phyloP scores from a whole-genome alignment of 2,888 invertebrate genomes.

The Andrena camellia region DNA sequence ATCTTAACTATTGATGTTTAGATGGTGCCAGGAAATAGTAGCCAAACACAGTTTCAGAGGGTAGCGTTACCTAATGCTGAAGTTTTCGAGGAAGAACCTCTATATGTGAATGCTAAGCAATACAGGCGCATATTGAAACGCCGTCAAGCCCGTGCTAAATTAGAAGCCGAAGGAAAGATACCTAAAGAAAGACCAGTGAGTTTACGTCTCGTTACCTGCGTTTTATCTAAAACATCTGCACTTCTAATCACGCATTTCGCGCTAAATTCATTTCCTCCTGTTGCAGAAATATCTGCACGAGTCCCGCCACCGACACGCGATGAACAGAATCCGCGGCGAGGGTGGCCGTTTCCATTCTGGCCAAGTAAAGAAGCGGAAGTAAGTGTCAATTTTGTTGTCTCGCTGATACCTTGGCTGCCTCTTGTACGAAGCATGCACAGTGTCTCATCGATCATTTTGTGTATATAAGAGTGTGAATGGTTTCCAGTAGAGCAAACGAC shows the following conservation, averaged over 20 bases:
- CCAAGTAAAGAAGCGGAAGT: constrained; percentile 84
- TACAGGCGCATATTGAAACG: constrained; percentile 98
- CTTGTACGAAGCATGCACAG: constrained; percentile 39
- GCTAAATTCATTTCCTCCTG: neutral
- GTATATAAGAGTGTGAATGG: constrained; percentile 69
- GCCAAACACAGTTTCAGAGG: constrained; percentile 87
- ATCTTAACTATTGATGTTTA: constrained; percentile 68
- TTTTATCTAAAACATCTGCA: neutral
- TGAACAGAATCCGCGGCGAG: constrained; percentile 98
- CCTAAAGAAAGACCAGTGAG: constrained; percentile 97
- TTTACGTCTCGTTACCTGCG: constrained; percentile 38
- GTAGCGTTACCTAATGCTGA: constrained; percentile 88
- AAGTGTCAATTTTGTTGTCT: constrained; percentile 61
- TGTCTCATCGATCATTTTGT: constrained; percentile 63
- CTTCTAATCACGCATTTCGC: neutral
- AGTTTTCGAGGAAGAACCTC: constrained; percentile 95
- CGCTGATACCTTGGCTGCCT: constrained; percentile 3
- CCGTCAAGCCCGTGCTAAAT: constrained; percentile 96
- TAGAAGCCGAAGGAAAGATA: constrained; percentile 97
- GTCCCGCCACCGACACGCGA: constrained; percentile 97
- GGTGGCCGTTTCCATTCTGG: constrained; percentile 97
- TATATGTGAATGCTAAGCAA: constrained; percentile 99
- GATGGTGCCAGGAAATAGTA: constrained; percentile 87
- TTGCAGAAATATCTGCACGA: constrained; percentile 98
- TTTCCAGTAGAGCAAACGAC: constrained; percentile 74